Evolutionary conservation across 2,113 vertebrate species (phyloP), one percentile per base, ranked within the genome.

Genomic region (Thryonomys swinderianus): DNA sequence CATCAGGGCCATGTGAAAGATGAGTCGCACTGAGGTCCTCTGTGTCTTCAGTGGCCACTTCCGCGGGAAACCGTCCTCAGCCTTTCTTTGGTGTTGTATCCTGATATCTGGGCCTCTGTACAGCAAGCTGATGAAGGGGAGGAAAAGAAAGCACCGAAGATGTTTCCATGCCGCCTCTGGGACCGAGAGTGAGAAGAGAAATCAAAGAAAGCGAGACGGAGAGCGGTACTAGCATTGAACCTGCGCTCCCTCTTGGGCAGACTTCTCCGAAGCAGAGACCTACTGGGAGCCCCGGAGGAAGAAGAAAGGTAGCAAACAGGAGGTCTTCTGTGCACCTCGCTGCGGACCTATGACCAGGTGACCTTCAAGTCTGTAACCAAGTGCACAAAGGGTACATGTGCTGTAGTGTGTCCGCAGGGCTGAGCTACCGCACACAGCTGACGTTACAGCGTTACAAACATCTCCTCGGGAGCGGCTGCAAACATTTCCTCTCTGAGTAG

Each of bases 401-500:
- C 64, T 23, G 5, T 37, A 64, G 5, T 73, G 10, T 57, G 20
- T 59, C 73, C 32, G 17, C 11, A 45, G 42, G 1, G 71, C 40
- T 42, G 45, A 27, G 42, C 73, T 27, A 17, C 27, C 18, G 4
- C 27, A 7, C 27, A 18, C 13, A 48, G 27, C 27, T 48, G 42
- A 48, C 16, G 25, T 2, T n/a, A 6, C 73, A 2, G 62, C 82
- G 73, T 17, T 48, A 93, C 82, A 93, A 73, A 88, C 73, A 90
- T 45, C 74, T 90, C 62, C 87, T 82, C 88, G 61, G 78, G 7
- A 64, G 69, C 93, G 84, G 42, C 91, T 78, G 96, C 74, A 94
- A 97, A 96, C 32, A 23, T 62, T 71, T 92, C 93, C 92, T 96
- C 95, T 94, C 94, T 87, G 66, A 90, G 84, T 73, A 66, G 90